These are phyloP conservation scores for Celastrina argiolus DNA, from an alignment of 2,888 invertebrate species.

Conservation along the genomic window DNA sequence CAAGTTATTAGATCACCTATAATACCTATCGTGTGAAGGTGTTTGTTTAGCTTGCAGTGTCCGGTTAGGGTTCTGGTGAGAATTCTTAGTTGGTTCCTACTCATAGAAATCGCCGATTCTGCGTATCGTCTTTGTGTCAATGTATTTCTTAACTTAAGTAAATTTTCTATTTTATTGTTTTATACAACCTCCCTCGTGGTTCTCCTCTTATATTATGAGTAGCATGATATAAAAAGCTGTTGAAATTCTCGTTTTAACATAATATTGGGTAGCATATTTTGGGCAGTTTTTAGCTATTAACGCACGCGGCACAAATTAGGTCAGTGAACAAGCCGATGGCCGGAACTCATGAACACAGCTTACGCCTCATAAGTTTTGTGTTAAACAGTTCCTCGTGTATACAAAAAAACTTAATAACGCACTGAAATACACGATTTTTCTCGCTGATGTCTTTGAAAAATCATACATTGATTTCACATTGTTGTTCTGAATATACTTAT, in stretches of 20 bases:
- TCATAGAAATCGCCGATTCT: too few relatives aligned
- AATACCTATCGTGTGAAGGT: too few relatives aligned
- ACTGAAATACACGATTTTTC: not conserved
- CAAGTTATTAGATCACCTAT: too few relatives aligned
- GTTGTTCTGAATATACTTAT: not conserved
- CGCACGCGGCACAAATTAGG: slow-evolving; percentile 7
- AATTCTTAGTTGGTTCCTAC: too few relatives aligned
- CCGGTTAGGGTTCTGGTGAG: too few relatives aligned
- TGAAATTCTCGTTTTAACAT: not conserved
- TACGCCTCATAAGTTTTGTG: slow-evolving; percentile 3
- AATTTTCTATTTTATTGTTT: too few relatives aligned
- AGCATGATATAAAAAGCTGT: not conserved
- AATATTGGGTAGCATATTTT: not conserved
- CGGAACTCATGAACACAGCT: not conserved
- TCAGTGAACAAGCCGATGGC: slow-evolving; percentile 12
- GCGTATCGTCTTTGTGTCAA: too few relatives aligned
- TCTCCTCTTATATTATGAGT: too few relatives aligned
- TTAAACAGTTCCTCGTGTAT: not conserved
- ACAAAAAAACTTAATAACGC: not conserved
- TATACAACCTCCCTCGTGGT: too few relatives aligned
- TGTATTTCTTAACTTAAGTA: too few relatives aligned
- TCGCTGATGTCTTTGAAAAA: not conserved
- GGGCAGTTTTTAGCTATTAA: not conserved
- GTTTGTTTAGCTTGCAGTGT: too few relatives aligned
- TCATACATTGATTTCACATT: too few relatives aligned